Percentiles rank a stretch among this genome's conserved stretches.
These are phyloP conservation scores for Timandra comae DNA, from an alignment of 2,888 invertebrate genomes.

Conservation along the genomic window DNA sequence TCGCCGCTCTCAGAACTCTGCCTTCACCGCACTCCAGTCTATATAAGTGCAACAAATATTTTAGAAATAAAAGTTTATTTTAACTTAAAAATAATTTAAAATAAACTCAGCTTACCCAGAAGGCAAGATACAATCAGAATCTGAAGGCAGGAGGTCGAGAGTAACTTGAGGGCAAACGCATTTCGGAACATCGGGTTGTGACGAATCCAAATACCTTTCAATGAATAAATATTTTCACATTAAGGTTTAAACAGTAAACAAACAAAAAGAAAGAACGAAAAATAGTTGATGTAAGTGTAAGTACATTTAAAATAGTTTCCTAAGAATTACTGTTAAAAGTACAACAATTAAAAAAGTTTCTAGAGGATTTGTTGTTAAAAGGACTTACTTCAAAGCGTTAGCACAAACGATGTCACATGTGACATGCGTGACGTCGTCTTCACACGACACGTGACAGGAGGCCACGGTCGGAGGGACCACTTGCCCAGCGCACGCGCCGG, in stretches of 20 bases:
- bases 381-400: constrained; percentile 52
- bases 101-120: constrained; percentile 39
- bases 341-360: too few relatives aligned
- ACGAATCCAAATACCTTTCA: constrained; percentile 53
- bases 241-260: too few relatives aligned
- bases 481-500: constrained; percentile 59
- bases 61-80: not conserved
- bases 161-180: constrained; percentile 62
- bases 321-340: too few relatives aligned
- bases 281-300: too few relatives aligned
- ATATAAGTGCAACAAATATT: not conserved
- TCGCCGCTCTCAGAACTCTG: constrained; percentile 52
- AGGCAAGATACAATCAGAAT: constrained; percentile 64
- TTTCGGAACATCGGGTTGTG: constrained; percentile 56
- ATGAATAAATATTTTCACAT: too few relatives aligned
- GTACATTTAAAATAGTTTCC: too few relatives aligned
- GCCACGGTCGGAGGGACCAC: constrained; percentile 55
- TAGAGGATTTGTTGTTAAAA: too few relatives aligned
- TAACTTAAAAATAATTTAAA: constrained; percentile 5
- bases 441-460: constrained; percentile 50
- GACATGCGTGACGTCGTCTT: constrained; percentile 26
- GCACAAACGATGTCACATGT: constrained; percentile 52
- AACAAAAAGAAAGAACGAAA: too few relatives aligned
- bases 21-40: constrained; percentile 68
- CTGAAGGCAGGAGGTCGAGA: constrained; percentile 56